Evolutionary conservation across 2,888 invertebrate genomes (phyloP), one percentile per base, ranked within the genome.

Genomic region (Anoplius nigerrimus): DNA sequence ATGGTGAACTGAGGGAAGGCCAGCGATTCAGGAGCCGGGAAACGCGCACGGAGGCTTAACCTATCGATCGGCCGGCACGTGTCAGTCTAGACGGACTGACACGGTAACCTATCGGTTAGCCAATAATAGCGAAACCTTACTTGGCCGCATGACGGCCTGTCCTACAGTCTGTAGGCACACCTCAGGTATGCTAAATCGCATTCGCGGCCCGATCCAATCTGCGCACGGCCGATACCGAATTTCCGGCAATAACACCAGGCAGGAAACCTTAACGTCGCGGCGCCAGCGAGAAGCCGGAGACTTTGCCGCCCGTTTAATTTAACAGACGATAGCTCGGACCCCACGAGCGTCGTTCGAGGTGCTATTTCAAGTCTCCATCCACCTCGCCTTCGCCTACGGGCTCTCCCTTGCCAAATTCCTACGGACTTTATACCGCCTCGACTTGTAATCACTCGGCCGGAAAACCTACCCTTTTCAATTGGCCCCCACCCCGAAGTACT

Each of bases 81-180:
- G 73, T 66, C 73, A 58, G 76, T 80, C 81, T 76, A 84, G 82
- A 83, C 84, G 74, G 77, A 77, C 74, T 85, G 86, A 86, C 86
- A 86, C 81, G 82, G 82, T 86, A 84, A 86, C 86, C 85, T 78
- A 80, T 76, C 76, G 72, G 80, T 84, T 82, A 84, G 82, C 81
- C 84, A 84, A 86, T 86, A 85, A 83, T 79, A 82, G 71, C 75
- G 86, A 86, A 86, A 81, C 84, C 85, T 82, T 84, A 85, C 34
- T n/a, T 68, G 67, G 66, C 59, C 64, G 68, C 66, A 58, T 56
- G 69, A 45, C 65, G 66, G 64, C 58, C 71, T 64, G 60, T 71
- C 56, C 74, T 58, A 58, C 67, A 46, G 66, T 61, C 66, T 69
- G 60, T 70, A 69, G 61, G n/a, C 60, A 69, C 64, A 71, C 71